Base-by-base conservation (phyloP, 1,140 invertebrate genomes). In the Drosophila chauvacae region DNA sequence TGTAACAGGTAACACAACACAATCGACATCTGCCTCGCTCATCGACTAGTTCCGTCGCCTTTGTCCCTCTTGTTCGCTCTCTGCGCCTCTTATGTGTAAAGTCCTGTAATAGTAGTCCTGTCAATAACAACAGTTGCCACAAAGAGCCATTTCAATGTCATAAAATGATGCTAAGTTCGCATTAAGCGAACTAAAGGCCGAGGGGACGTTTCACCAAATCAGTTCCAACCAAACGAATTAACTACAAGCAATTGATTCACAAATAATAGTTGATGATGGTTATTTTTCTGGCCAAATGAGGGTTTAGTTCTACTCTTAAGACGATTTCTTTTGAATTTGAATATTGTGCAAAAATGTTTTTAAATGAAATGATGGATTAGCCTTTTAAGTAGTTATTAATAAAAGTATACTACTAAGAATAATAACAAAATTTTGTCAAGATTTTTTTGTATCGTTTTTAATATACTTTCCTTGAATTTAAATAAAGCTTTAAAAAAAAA, bases 1-100 rank as follows among this genome's bases (percentile, higher is more conserved):
- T 80, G 83, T 88, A 87, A 87, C 84, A 87, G 84, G 83, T 88
- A 87, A 88, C 66, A 50, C 66, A 72, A 72, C 69, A 60, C 69
- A 72, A 71, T 72, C 70, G 69, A 60, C 69, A 72, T 68, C 69
- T 72, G 69, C 71, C 69, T 72, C 69, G 53, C 69, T 72, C 53
- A 28, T 56, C 53, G 35, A 56, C 30, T 50, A 58, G 30, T 58
- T 44, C 55, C 50, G 42, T 57, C 13, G 39, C 28, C 47, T 37
- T 51, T 16, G 23, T 30, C 45, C 35, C 61, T 20, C 41, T 50
- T 48, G 41, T 28, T 14, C n/a, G 7, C n/a, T 61, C n/a, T 42
- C 39, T 50, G 45, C 11, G 28, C 56, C 39, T 57, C 44, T 48
- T 60, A 26, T 73, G 73, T 44, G 47, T 14, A 28, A 59, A 33